Base-by-base conservation (phyloP, 2,888 invertebrate species). In the Heterodera filipjevi region DNA sequence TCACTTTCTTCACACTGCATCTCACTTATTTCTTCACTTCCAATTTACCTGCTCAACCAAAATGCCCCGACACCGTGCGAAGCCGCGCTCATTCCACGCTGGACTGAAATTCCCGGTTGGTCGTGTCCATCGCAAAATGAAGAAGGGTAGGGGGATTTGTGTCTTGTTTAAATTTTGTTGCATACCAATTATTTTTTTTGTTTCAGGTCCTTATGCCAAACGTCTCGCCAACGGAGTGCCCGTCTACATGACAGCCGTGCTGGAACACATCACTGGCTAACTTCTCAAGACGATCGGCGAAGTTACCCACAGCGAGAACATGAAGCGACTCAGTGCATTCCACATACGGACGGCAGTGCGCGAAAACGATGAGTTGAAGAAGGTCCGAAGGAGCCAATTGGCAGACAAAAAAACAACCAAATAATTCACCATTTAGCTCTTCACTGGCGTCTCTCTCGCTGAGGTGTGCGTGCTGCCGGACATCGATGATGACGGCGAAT, bases 211-310 rank as follows among this genome's bases (percentile, higher is more conserved):
- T 1, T 53, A 53, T 53, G 53, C 53, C 53, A 53, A 53, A 53
- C 53, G 53, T 53, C 53, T 53, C 53, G 53, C 53, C 6, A 53
- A 53, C 53, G 53, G 53, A 53, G 53, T 53, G 53, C 53, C 53
- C 16, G 53, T 53, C 53, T 53, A 53, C 53, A 53, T 53, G 53
- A 53, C 53, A 19, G 19, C 53, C 6, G 53, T 53, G 53, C 53
- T 53, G 19, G 53, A 53, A 22, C 53, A 53, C 53, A 53, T 53
- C 22, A 53, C 53, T 16, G 53, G 53, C 53, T 16, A 53, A 19
- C 53, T 53, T 16, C 53, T 53, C 22, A 53, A 53, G 53, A 53
- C 1, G 2, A 22, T 53, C 19, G 53, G 53, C 53, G 53, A 53
- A 6, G 19, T 53, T 6, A 53, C 53, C 16, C 53, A 53, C 6